Evolutionary conservation across 2,797 vertebrate species (phyloP).

Genomic region (Tokudaia muenninki): DNA sequence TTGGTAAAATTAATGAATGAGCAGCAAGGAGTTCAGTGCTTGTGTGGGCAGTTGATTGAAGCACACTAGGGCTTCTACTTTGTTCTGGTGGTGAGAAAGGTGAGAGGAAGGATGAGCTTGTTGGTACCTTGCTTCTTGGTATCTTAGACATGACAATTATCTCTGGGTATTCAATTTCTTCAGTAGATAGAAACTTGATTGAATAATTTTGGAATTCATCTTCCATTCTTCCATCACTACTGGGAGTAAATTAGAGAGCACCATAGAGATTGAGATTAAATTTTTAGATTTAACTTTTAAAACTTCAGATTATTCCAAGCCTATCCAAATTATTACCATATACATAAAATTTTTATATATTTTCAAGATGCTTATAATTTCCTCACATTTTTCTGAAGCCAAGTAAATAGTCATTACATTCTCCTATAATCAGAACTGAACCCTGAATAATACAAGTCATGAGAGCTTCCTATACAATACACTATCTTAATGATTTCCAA

Average conservation of each 20-base stretch:
- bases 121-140: background rate
- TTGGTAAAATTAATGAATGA: conserved; percentile 48
- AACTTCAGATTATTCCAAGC: background rate
- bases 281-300: conserved; percentile 20
- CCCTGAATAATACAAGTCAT: background rate
- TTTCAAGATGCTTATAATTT: conserved; percentile 2
- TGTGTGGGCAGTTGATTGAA: background rate
- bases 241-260: background rate
- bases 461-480: background rate
- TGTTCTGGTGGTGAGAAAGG: background rate
- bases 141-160: background rate
- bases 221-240: background rate
- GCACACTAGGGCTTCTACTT: background rate
- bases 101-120: background rate
- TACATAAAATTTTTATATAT: background rate
- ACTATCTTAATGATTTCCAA: background rate
- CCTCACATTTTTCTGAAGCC: background rate
- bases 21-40: background rate
- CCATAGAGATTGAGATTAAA: background rate
- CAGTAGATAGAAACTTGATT: background rate
- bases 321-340: background rate
- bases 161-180: background rate
- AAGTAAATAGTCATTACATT: background rate
- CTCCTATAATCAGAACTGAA: background rate
- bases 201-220: background rate